Conservation (phyloP, 2,797 vertebrate genomes). For the Amazona finschi region DNA sequence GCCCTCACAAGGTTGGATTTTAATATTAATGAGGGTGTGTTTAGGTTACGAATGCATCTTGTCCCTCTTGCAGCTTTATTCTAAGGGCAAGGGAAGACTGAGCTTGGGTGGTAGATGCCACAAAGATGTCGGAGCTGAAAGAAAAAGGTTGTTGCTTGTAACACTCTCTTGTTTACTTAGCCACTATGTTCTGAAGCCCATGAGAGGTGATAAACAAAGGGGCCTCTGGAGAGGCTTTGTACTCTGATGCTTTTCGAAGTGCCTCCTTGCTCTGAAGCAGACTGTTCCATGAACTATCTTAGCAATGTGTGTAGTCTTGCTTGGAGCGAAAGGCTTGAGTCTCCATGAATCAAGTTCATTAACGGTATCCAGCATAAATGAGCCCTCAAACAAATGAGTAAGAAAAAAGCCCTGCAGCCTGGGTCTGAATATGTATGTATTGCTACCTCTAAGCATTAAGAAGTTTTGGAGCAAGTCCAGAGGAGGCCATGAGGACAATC, state of each 20-base stretch:
- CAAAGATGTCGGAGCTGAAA: not conserved
- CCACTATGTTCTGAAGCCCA: not conserved
- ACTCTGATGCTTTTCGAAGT: not conserved
- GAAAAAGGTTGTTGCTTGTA: not conserved
- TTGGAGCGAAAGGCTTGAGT: not conserved
- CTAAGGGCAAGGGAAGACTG: not conserved
- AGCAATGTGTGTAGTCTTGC: not conserved
- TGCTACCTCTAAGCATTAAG: not conserved
- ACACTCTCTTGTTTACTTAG: not conserved
- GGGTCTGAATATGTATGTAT: not conserved
- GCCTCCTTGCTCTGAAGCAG: not conserved
- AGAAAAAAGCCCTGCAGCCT: not conserved
- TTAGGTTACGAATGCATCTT: not conserved
- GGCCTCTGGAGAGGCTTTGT: fast-evolving
- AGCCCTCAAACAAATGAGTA: not conserved
- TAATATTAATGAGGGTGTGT: not conserved
- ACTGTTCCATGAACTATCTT: not conserved
- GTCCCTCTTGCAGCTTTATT: not conserved
- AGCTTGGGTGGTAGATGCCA: not conserved
- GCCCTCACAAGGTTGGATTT: not conserved
- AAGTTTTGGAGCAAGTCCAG: not conserved
- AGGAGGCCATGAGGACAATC: not conserved
- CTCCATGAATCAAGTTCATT: not conserved
- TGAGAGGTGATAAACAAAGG: not conserved
- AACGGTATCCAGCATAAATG: not conserved